Evolutionary conservation across 1,140 invertebrate genomes (phyloP).

Genomic region (Tachypleus tridentatus): DNA sequence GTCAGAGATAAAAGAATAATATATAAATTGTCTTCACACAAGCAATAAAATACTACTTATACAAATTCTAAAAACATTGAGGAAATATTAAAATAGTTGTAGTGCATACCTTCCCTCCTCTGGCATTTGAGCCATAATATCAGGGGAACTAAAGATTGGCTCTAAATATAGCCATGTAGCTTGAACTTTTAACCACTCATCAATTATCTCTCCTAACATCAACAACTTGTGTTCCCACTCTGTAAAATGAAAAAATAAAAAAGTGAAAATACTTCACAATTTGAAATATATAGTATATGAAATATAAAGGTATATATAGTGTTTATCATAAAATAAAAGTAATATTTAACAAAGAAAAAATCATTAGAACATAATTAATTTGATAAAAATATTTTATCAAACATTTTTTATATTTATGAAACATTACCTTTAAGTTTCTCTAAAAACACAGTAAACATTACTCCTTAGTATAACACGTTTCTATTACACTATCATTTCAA

Average conservation of each 20-base stretch:
- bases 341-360: too few relatives aligned
- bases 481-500: too few relatives aligned
- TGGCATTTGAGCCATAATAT: constrained; percentile 88
- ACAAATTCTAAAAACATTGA: constrained; percentile 24
- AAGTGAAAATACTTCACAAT: too few relatives aligned
- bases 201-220: constrained; percentile 64
- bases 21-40: not conserved
- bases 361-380: too few relatives aligned
- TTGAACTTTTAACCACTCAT: constrained; percentile 93
- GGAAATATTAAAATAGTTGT: not conserved
- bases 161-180: constrained; percentile 94
- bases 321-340: too few relatives aligned
- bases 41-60: not conserved
- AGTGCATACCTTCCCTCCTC: constrained; percentile 53
- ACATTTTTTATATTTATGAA: too few relatives aligned
- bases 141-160: constrained; percentile 95
- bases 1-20: not conserved
- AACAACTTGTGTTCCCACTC: constrained; percentile 41
- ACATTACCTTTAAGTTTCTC: too few relatives aligned
- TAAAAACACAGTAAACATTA: too few relatives aligned
- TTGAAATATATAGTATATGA: too few relatives aligned
- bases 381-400: too few relatives aligned
- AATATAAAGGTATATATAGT: too few relatives aligned
- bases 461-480: too few relatives aligned
- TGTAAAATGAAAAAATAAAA: constrained; percentile 17